These are phyloP conservation scores for Diadumene lineata DNA, from an alignment of 92 coral and sea anemone species.

Conservation along the genomic window DNA sequence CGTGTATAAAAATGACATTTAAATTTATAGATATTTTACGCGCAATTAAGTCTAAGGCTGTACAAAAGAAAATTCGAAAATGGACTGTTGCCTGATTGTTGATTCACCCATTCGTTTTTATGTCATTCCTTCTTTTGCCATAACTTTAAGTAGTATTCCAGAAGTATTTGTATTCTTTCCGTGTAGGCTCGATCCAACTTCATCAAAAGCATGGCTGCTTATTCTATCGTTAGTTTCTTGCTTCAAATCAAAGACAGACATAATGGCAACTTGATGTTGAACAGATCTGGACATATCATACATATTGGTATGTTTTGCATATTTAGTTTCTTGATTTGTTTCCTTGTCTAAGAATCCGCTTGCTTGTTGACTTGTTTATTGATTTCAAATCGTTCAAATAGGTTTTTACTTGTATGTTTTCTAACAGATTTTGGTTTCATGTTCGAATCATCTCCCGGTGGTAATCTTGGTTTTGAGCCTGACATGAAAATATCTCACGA, in stretches of 20 bases:
- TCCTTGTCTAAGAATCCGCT: not conserved
- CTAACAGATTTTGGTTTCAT: conserved; percentile 96
- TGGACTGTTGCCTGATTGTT: too few species aligned
- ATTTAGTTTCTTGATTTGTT: not conserved
- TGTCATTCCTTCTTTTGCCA: too few species aligned
- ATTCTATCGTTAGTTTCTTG: conserved; percentile 96
- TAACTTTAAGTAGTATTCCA: too few species aligned
- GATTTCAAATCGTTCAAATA: not conserved
- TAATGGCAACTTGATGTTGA: conserved; percentile 97
- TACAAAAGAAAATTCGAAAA: too few species aligned
- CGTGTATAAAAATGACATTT: too few species aligned
- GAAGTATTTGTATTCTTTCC: too few species aligned
- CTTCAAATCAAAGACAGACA: conserved; percentile 98
- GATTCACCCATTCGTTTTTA: too few species aligned
- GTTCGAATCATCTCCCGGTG: conserved; percentile 99
- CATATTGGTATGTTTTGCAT: conserved; percentile 75
- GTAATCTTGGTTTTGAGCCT: conserved; percentile 98
- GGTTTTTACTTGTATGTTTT: too few species aligned
- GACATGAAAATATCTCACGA: conserved; percentile 99
- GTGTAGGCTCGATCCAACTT: conserved; percentile 94
- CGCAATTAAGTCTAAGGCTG: too few species aligned
- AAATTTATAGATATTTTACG: too few species aligned
- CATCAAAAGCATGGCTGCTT: conserved; percentile 99
- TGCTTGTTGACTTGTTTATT: not conserved
- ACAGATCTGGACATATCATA: conserved; percentile 91